These are phyloP conservation scores for Oscheius sp. DNA, from an alignment of 1,140 invertebrate species.

Conservation along the genomic window DNA sequence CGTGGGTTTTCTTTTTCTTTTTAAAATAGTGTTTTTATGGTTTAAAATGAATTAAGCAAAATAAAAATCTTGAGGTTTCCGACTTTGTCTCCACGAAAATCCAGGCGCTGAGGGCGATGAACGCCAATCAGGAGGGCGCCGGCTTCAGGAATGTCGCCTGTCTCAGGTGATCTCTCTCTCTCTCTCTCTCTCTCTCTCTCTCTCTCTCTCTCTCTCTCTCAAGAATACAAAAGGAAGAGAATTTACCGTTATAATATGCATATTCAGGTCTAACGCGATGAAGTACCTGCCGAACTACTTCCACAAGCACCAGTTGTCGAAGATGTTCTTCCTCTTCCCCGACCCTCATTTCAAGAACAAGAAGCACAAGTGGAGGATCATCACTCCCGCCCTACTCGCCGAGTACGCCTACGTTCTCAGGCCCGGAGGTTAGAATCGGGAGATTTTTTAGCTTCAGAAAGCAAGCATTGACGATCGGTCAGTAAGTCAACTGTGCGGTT, in stretches of 20 bases:
- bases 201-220: too few species aligned
- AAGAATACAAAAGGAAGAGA: too few species aligned
- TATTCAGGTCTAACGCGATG: conserved; percentile 19
- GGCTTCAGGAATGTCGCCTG: conserved; percentile 89
- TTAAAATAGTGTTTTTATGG: too few species aligned
- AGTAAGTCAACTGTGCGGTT: too few species aligned
- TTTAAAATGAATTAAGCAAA: too few species aligned
- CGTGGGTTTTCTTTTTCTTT: too few species aligned
- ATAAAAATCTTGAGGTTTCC: too few species aligned
- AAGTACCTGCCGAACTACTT: conserved; percentile 95
- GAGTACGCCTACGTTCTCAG: conserved; percentile 93
- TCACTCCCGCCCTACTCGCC: conserved; percentile 83
- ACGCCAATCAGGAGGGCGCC: conserved; percentile 67
- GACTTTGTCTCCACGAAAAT: conserved; percentile 96
- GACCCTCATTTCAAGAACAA: conserved; percentile 99
- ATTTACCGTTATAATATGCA: too few species aligned
- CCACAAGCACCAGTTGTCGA: conserved; percentile 86
- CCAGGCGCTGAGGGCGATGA: conserved; percentile 75
- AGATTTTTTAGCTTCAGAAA: background rate
- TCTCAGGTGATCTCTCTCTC: conserved; percentile 66
- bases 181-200: background rate
- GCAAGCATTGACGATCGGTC: too few species aligned
- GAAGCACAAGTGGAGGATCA: conserved; percentile 99
- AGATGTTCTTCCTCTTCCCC: conserved; percentile 99
- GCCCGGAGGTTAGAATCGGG: conserved; percentile 70